A percentile compares a stretch with the other conserved stretches of the same genome.
These are phyloP conservation scores for Glaucidium brasilianum DNA, from an alignment of 2,113 vertebrate genomes.

Conservation along the genomic window DNA sequence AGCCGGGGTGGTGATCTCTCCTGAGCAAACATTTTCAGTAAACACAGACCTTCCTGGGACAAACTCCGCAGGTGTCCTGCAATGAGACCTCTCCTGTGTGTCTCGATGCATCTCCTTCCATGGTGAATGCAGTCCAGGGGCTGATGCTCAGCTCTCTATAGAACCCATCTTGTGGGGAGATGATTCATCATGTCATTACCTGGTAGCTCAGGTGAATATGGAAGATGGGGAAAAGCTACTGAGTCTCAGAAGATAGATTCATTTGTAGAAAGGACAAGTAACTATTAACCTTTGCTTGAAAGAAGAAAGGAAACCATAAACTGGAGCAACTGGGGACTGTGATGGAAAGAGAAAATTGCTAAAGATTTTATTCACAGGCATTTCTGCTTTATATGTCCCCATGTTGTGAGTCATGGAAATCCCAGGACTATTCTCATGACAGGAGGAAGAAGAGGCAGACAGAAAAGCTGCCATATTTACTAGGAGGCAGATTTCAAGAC, in stretches of 20 bases:
- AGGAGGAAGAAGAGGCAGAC: not conserved
- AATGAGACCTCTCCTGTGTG: not conserved
- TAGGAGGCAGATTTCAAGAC: not conserved
- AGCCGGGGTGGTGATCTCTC: not conserved
- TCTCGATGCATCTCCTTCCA: not conserved
- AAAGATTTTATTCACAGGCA: not conserved
- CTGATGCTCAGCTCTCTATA: not conserved
- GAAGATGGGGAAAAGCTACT: not conserved
- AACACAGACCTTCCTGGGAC: not conserved
- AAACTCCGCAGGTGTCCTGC: not conserved
- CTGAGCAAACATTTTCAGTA: not conserved
- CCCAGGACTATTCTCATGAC: not conserved
- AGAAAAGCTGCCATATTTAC: not conserved
- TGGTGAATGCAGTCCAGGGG: rapidly evolving
- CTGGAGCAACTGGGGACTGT: not conserved
- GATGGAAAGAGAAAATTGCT: not conserved
- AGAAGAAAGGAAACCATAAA: not conserved
- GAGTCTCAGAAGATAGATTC: not conserved
- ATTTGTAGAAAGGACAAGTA: not conserved
- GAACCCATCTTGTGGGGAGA: not conserved
- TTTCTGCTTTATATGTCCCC: not conserved
- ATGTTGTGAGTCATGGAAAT: not conserved
- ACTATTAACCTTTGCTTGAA: not conserved
- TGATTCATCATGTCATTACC: not conserved
- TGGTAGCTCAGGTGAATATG: not conserved